Evolutionary conservation across 1,140 invertebrate genomes (phyloP).

Genomic region (Probaryconus sp.): DNA sequence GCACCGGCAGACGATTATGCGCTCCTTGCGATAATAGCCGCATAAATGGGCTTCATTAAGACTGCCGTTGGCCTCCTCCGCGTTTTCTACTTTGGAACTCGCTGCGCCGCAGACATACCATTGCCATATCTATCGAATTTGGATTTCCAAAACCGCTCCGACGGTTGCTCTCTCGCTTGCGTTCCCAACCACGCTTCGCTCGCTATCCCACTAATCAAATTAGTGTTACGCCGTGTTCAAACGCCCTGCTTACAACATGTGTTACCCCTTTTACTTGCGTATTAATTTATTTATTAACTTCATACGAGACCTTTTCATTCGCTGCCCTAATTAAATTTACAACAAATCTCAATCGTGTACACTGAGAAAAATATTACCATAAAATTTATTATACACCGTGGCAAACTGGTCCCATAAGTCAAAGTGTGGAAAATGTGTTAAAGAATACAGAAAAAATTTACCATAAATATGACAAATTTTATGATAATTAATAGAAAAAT

Average conservation of each 20-base stretch:
- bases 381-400: too few relatives aligned
- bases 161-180: slow-evolving; percentile 13
- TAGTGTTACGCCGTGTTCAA: slow-evolving; percentile 31
- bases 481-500: too few relatives aligned
- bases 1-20: slow-evolving; percentile 73
- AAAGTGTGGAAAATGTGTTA: too few relatives aligned
- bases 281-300: slow-evolving; percentile 31
- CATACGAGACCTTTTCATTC: slow-evolving; percentile 21
- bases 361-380: too few relatives aligned
- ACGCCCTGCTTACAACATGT: slow-evolving; percentile 25
- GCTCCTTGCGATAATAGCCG: slow-evolving; percentile 74
- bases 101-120: slow-evolving; percentile 40
- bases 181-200: slow-evolving; percentile 32
- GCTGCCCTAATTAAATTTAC: slow-evolving; percentile 12
- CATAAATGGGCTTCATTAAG: slow-evolving; percentile 78
- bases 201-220: slow-evolving; percentile 42
- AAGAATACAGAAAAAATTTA: too few relatives aligned
- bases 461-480: too few relatives aligned
- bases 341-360: too few relatives aligned
- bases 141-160: slow-evolving; percentile 35
- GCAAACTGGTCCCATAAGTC: too few relatives aligned
- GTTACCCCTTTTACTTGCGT: slow-evolving; percentile 18
- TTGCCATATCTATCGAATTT: slow-evolving; percentile 54
- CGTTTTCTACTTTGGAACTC: slow-evolving; percentile 49
- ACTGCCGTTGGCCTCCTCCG: slow-evolving; percentile 59